Conservation (phyloP, 2,888 invertebrate genomes). For the Atethmia centrago region DNA sequence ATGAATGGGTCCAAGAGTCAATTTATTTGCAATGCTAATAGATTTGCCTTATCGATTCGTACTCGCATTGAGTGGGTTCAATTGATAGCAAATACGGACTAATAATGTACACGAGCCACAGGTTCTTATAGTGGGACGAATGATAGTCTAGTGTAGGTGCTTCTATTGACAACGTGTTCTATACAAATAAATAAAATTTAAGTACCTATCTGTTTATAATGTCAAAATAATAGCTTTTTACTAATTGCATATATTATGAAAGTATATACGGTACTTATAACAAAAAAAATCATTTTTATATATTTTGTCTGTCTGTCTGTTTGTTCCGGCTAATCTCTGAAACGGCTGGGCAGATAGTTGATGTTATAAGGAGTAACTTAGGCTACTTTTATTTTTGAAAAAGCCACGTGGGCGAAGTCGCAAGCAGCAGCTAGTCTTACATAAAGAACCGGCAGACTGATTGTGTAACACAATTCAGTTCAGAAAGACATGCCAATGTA, state of each 20-base stretch:
- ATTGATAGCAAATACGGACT: slow-evolving; percentile 47
- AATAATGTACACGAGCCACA: slow-evolving; percentile 30
- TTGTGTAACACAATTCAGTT: not conserved
- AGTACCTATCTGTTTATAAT: too few relatives aligned
- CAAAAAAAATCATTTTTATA: too few relatives aligned
- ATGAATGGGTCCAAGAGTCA: slow-evolving; percentile 40
- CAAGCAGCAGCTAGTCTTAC: slow-evolving; percentile 7
- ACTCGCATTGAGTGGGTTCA: slow-evolving; percentile 60
- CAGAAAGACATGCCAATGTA: not conserved
- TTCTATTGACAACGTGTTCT: slow-evolving; percentile 19
- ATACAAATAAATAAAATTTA: too few relatives aligned
- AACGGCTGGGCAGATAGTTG: too few relatives aligned
- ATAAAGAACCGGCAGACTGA: slow-evolving; percentile 4
- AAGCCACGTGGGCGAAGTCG: too few relatives aligned
- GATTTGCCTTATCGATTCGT: slow-evolving; percentile 60
- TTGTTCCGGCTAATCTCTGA: too few relatives aligned
- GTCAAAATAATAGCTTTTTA: too few relatives aligned
- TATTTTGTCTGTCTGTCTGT: too few relatives aligned
- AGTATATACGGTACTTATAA: too few relatives aligned
- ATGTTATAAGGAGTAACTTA: too few relatives aligned
- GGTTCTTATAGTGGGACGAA: not conserved
- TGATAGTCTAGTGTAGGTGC: slow-evolving; percentile 3
- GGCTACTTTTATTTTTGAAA: too few relatives aligned
- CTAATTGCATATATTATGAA: too few relatives aligned
- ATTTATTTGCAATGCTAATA: slow-evolving; percentile 42